Evolutionary conservation across 2,113 vertebrate species (phyloP).

Genomic region (Notarius quadriscutis): DNA sequence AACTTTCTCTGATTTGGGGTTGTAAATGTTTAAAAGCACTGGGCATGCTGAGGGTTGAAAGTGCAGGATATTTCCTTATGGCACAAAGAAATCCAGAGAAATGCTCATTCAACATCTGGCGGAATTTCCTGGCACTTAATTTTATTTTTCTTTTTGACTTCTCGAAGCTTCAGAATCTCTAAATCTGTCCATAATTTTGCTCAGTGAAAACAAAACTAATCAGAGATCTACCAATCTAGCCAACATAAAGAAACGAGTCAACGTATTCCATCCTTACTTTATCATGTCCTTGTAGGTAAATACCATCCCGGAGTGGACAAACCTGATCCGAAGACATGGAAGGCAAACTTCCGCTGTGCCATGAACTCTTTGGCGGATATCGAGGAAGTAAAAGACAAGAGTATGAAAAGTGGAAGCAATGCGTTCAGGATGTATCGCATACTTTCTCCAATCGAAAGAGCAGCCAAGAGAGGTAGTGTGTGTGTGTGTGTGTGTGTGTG

Average conservation of each 20-base stretch:
- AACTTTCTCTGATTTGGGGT: too few relatives aligned
- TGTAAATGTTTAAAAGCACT: too few relatives aligned
- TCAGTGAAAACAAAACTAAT: neutral
- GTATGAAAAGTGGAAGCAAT: conserved; percentile 88
- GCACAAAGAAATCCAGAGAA: neutral
- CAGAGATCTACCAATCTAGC: neutral
- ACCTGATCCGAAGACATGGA: conserved; percentile 88
- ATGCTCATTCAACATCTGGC: neutral
- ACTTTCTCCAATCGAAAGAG: conserved; percentile 78
- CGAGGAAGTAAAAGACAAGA: conserved; percentile 88
- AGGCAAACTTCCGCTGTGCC: conserved; percentile 87
- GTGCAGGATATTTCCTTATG: neutral
- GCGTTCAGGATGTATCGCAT: conserved; percentile 87
- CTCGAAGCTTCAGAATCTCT: neutral
- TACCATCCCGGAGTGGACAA: conserved; percentile 84
- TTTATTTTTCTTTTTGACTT: too few relatives aligned
- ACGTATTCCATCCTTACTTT: too few relatives aligned
- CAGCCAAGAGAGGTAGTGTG: conserved; percentile 81
- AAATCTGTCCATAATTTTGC: neutral
- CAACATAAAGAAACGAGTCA: too few relatives aligned
- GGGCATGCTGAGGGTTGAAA: neutral
- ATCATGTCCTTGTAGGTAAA: conserved; percentile 73
- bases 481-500: too few relatives aligned
- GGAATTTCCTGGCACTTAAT: neutral
- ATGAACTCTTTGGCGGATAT: conserved; percentile 90